These are phyloP conservation scores for Takifugu bimaculatus DNA, from an alignment of 2,113 vertebrate genomes.

Conservation along the genomic window DNA sequence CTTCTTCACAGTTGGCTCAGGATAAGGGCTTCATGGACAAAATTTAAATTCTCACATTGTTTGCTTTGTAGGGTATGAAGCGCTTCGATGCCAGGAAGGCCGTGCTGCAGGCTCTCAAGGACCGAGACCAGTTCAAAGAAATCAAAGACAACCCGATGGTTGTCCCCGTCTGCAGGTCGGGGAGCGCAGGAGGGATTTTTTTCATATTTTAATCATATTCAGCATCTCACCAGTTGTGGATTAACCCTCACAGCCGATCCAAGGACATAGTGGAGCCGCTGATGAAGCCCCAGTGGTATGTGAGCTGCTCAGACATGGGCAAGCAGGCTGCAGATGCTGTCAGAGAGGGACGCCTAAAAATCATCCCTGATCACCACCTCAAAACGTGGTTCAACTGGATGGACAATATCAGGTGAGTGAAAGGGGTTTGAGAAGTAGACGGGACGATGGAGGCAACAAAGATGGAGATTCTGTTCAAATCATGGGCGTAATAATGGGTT, in stretches of 20 bases:
- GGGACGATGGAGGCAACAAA: no score
- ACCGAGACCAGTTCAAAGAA: constrained; percentile 81
- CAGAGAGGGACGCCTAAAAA: constrained; percentile 80
- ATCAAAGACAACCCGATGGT: constrained; percentile 92
- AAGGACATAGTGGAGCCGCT: constrained; percentile 91
- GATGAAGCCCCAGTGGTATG: constrained; percentile 90
- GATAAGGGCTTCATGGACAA: not conserved
- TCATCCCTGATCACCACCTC: constrained; percentile 83
- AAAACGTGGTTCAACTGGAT: constrained; percentile 90
- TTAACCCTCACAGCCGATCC: constrained; percentile 76
- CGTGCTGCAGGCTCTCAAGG: constrained; percentile 81
- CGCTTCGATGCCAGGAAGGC: constrained; percentile 86
- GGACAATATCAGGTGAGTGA: constrained; percentile 85
- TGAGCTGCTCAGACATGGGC: constrained; percentile 83
- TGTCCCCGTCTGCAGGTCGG: constrained; percentile 88
- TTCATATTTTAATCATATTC: constrained; percentile 4
- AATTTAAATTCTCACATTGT: constrained; percentile 5
- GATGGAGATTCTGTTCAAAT: no score
- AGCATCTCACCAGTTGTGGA: not conserved
- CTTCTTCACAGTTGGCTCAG: not conserved
- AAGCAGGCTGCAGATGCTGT: constrained; percentile 82
- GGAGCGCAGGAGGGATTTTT: not conserved
- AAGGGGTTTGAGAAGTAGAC: no score
- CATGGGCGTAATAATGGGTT: not conserved
- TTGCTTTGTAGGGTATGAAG: constrained; percentile 79